A percentile compares a stretch with the other conserved stretches of the same genome.
These are phyloP conservation scores for Phaetusa simplex DNA, from an alignment of 2,113 vertebrate species.

Conservation along the genomic window DNA sequence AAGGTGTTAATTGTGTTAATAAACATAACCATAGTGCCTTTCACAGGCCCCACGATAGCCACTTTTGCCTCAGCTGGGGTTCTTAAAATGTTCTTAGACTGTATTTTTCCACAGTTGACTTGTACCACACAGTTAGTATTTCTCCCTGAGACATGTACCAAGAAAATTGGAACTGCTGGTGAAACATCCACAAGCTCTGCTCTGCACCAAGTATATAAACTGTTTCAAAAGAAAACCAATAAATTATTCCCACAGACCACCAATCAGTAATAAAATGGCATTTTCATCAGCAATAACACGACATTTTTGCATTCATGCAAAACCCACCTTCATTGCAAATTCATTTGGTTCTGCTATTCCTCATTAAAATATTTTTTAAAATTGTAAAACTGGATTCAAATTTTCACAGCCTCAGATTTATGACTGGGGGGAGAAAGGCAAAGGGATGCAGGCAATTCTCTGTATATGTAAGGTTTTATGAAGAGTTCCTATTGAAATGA, in stretches of 20 bases:
- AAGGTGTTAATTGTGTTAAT: constrained; percentile 46
- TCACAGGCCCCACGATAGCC: neutral
- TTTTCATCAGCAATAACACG: neutral
- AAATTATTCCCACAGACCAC: neutral
- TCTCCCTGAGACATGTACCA: neutral
- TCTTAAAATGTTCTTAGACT: neutral
- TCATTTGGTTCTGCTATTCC: neutral
- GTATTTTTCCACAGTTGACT: neutral
- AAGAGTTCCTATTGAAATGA: neutral
- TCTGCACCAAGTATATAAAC: neutral
- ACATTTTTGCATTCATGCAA: neutral
- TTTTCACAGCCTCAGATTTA: neutral
- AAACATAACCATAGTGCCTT: neutral
- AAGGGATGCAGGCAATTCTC: neutral
- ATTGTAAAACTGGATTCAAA: neutral
- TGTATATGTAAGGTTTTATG: neutral
- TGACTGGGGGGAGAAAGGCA: neutral
- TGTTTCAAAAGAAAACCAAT: neutral
- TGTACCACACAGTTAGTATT: neutral
- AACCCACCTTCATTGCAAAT: neutral
- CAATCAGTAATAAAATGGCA: neutral
- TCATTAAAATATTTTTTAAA: neutral
- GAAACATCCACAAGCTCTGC: neutral
- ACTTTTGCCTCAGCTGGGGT: neutral
- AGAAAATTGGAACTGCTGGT: neutral